Conservation (phyloP, 1,140 invertebrate species). For the Cyclargus thomasi region DNA sequence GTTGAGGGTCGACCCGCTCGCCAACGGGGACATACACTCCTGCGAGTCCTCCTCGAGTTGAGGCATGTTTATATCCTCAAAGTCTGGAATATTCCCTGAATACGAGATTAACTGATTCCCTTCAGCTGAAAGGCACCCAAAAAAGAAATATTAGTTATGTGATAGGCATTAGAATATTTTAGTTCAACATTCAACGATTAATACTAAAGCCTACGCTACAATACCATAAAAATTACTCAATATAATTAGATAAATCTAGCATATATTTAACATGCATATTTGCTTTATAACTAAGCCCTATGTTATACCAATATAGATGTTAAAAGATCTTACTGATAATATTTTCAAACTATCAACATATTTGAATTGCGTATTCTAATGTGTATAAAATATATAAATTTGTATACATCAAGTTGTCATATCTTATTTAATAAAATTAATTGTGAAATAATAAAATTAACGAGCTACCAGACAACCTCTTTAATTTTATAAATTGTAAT, state of each 20-base stretch:
- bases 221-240: neutral
- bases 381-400: neutral
- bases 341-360: neutral
- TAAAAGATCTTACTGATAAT: neutral
- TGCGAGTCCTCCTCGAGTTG: slow-evolving; percentile 59
- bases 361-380: neutral
- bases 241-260: slow-evolving; percentile 8
- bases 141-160: slow-evolving; percentile 32
- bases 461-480: neutral
- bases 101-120: slow-evolving; percentile 74
- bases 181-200: neutral
- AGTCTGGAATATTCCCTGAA: slow-evolving; percentile 71
- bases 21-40: slow-evolving; percentile 40
- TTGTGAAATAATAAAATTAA: neutral
- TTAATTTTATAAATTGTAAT: neutral
- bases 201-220: neutral
- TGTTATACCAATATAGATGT: neutral
- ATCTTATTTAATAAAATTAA: neutral
- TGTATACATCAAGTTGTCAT: neutral
- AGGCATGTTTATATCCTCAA: slow-evolving; percentile 66
- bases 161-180: slow-evolving; percentile 10
- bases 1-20: slow-evolving; percentile 54
- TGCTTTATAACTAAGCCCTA: neutral
- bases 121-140: slow-evolving; percentile 70
- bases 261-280: slow-evolving; percentile 11